phyloP scores from a whole-genome alignment of 2,797 vertebrate genomes.

The Malurus leucopterus region DNA sequence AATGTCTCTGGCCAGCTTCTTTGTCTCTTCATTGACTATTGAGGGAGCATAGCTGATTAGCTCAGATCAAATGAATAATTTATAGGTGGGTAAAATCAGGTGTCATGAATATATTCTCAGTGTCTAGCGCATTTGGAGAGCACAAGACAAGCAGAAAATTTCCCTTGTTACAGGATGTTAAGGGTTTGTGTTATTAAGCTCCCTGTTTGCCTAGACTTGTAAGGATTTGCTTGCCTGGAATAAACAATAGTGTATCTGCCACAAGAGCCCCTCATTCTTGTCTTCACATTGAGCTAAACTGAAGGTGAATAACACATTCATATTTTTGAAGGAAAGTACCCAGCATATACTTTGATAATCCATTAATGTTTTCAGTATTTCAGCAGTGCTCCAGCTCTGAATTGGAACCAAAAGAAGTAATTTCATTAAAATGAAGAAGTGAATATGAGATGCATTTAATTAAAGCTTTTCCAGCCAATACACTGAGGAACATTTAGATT shows the following conservation, averaged over 20 bases:
- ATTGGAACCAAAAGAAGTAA: conserved; percentile 9
- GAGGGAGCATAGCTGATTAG: not conserved
- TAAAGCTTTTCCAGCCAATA: conserved; percentile 25
- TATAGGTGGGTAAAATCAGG: conserved; percentile 7
- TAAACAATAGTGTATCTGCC: not conserved
- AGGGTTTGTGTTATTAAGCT: not conserved
- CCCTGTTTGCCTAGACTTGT: not conserved
- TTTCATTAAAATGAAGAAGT: conserved; percentile 34
- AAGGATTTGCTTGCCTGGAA: not conserved
- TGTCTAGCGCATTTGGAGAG: not conserved
- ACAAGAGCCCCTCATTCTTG: not conserved
- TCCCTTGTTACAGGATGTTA: not conserved
- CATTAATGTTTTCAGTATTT: conserved; percentile 39
- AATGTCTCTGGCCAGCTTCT: not conserved
- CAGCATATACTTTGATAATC: not conserved
- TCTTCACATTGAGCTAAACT: not conserved
- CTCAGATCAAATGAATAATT: conserved; percentile 9
- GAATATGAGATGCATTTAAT: conserved; percentile 12
- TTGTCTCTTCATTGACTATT: not conserved
- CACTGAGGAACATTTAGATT: not conserved
- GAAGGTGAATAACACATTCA: not conserved
- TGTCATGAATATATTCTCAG: not conserved
- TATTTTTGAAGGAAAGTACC: not conserved
- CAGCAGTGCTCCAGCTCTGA: conserved; percentile 6
- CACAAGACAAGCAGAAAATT: not conserved